A percentile compares a stretch with the other conserved stretches of the same genome.
Evolutionary conservation across 2,113 vertebrate species (phyloP).

Genomic region (Hydrolagus affinis): DNA sequence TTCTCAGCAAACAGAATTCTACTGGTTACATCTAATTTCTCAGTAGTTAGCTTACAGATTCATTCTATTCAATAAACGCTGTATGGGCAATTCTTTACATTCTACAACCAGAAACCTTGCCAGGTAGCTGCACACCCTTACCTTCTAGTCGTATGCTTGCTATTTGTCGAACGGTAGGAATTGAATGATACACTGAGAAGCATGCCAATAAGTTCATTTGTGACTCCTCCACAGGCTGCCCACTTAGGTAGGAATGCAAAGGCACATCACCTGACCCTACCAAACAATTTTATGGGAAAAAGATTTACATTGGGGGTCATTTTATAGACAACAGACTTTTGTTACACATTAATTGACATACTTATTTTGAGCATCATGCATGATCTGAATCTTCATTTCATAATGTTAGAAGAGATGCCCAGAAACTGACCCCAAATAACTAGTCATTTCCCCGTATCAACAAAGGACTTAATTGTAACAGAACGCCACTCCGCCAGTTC

Average conservation of each 20-base stretch:
- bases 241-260: conserved; percentile 67
- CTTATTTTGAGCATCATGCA: neutral
- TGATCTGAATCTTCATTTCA: neutral
- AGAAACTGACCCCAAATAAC: no score
- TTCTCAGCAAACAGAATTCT: no score
- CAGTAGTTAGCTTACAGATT: no score
- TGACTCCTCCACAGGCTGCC: conserved; percentile 52
- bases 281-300: conserved; percentile 23
- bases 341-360: neutral
- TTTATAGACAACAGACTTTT: neutral
- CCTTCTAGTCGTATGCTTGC: conserved; percentile 65
- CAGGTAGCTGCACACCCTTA: conserved; percentile 41
- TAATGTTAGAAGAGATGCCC: neutral
- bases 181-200: conserved; percentile 81
- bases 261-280: conserved; percentile 65
- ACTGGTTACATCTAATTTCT: no score
- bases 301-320: neutral
- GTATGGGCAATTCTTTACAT: no score
- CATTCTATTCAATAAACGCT: no score
- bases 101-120: no score
- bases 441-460: no score
- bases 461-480: no score
- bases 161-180: conserved; percentile 67
- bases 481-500: no score
- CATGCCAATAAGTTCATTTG: conserved; percentile 71